Percentiles rank a stretch among this genome's conserved stretches.
phyloP scores from a whole-genome alignment of 2,888 invertebrate species.

The Trissonchulus latispiculum region DNA sequence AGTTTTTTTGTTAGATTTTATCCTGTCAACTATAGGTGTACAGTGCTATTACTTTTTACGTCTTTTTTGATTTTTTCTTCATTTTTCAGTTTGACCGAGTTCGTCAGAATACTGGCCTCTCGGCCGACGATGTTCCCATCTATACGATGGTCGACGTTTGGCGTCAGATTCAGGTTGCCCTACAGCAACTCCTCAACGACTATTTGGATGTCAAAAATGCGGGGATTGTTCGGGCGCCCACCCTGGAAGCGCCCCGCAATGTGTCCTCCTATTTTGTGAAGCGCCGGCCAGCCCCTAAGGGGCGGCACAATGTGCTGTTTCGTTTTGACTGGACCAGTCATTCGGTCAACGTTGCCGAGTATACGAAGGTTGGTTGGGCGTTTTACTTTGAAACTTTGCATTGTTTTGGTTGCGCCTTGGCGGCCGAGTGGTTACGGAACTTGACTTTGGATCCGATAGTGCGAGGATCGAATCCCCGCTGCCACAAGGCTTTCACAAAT shows the following conservation, averaged over 20 bases:
- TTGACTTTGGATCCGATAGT: too few relatives aligned
- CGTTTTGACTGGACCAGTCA: conserved; percentile 61
- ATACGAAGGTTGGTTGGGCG: conserved; percentile 52
- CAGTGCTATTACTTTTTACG: too few relatives aligned
- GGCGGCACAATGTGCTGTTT: conserved; percentile 53
- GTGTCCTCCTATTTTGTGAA: conserved; percentile 49
- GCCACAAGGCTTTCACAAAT: too few relatives aligned
- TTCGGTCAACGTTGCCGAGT: conserved; percentile 52
- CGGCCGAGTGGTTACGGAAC: too few relatives aligned
- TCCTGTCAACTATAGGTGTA: too few relatives aligned
- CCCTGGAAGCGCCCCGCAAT: conserved; percentile 44
- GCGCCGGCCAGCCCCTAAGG: conserved; percentile 43
- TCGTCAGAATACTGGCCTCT: conserved; percentile 22
- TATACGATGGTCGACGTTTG: conserved; percentile 71
- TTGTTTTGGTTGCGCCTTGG: too few relatives aligned
- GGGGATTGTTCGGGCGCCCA: conserved; percentile 36
- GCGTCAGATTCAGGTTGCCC: conserved; percentile 77
- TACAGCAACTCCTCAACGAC: conserved; percentile 70
- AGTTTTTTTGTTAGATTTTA: too few relatives aligned
- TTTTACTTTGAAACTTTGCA: too few relatives aligned
- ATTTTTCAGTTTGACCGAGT: conserved; percentile 24
- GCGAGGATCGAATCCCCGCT: too few relatives aligned
- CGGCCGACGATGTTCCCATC: conserved; percentile 41
- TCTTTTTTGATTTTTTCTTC: background rate
- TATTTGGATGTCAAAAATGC: conserved; percentile 76